Percentiles rank a stretch among this genome's conserved stretches.
Evolutionary conservation across 2,113 vertebrate genomes (phyloP).

Genomic region (Sminthopsis crassicaudata): DNA sequence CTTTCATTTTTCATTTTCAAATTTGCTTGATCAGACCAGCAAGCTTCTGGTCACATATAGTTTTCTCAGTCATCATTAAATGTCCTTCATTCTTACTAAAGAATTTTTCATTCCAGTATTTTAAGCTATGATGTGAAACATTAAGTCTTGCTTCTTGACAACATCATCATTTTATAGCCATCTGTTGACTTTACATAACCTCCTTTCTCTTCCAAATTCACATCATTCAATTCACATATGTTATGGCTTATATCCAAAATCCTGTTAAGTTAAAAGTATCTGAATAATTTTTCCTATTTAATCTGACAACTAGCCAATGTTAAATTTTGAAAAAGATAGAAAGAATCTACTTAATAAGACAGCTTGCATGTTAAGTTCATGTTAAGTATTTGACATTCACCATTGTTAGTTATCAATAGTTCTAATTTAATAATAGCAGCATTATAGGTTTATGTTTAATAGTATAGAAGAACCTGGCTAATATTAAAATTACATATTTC

Average conservation of each 20-base stretch:
- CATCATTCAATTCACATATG: not conserved
- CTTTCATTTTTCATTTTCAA: not conserved
- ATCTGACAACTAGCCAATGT: slow-evolving; percentile 14
- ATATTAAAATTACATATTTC: slow-evolving; percentile 2
- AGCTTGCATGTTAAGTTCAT: not conserved
- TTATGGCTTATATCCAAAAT: not conserved
- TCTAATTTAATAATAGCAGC: not conserved
- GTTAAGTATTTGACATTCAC: not conserved
- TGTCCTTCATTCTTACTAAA: not conserved
- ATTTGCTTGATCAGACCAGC: not conserved
- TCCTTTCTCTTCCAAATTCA: not conserved
- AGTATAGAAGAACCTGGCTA: not conserved
- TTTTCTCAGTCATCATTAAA: not conserved
- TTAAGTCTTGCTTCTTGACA: not conserved
- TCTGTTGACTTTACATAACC: not conserved
- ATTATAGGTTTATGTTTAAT: not conserved
- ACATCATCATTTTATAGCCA: not conserved
- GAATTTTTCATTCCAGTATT: not conserved
- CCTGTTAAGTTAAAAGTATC: slow-evolving; percentile 18
- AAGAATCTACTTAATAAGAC: not conserved
- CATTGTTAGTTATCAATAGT: not conserved
- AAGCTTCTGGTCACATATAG: not conserved
- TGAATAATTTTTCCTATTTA: slow-evolving; percentile 7
- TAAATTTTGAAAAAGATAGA: not conserved
- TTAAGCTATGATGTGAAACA: not conserved